These are phyloP conservation scores for Micromesistius poutassou DNA, from an alignment of 2,797 vertebrate genomes.

Conservation along the genomic window DNA sequence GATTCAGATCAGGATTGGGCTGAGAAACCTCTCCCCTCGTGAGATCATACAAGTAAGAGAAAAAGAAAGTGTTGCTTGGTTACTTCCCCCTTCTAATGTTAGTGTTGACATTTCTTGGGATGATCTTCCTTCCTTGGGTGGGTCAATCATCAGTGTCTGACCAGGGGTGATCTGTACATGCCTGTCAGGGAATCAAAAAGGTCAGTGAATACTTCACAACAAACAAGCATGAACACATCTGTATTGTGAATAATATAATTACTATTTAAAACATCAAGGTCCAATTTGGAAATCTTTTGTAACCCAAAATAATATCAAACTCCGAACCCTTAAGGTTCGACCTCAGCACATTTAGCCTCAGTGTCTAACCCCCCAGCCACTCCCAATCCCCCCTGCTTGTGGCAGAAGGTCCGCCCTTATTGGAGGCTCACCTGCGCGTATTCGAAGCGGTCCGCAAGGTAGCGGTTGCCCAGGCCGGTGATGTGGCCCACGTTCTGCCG, in stretches of 20 bases:
- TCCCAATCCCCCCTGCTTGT: too few species aligned
- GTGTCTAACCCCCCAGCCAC: background rate
- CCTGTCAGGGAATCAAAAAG: slow-evolving; percentile 40
- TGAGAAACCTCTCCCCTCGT: background rate
- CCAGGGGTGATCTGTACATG: slow-evolving; percentile 52
- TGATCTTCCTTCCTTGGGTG: background rate
- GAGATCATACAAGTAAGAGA: background rate
- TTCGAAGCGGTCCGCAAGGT: slow-evolving; percentile 73
- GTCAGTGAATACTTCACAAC: background rate
- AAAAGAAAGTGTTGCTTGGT: background rate
- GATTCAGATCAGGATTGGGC: background rate
- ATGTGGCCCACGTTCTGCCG: slow-evolving; percentile 76
- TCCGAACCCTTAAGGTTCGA: too few species aligned
- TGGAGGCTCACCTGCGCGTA: slow-evolving; percentile 62
- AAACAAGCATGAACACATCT: background rate
- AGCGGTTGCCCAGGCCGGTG: slow-evolving; percentile 79
- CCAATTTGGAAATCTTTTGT: background rate
- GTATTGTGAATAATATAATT: background rate
- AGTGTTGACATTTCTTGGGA: background rate
- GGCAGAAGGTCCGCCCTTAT: background rate
- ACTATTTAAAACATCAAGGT: background rate
- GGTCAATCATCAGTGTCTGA: slow-evolving; percentile 40
- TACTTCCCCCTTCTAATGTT: background rate
- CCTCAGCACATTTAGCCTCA: too few species aligned
- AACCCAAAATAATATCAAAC: background rate